Evolutionary conservation across 2,888 invertebrate species (phyloP).

Genomic region (Lordiphosa fenestrarum): DNA sequence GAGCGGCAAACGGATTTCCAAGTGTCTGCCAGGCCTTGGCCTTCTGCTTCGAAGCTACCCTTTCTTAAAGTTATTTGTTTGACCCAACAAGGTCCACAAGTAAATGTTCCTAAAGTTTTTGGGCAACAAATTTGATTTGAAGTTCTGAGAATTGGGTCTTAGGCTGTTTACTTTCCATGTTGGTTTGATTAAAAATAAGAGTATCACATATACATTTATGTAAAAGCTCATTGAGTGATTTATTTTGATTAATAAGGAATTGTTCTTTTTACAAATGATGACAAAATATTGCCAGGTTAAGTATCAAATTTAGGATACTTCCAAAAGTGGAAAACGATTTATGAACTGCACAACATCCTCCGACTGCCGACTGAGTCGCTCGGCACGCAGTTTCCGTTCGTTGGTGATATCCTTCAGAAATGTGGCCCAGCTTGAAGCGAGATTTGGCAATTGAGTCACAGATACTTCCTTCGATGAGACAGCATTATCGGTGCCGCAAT

Average conservation of each 20-base stretch:
- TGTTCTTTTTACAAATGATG: not conserved
- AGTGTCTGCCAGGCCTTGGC: too few species aligned
- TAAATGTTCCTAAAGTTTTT: too few species aligned
- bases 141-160: too few species aligned
- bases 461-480: not conserved
- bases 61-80: too few species aligned
- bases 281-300: not conserved
- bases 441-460: constrained; percentile 1
- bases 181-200: too few species aligned
- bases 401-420: constrained; percentile 4
- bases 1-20: too few species aligned
- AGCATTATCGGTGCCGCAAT: not conserved
- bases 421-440: constrained; percentile 4
- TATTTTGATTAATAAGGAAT: constrained; percentile 1
- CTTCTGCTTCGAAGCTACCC: too few species aligned
- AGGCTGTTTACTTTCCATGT: too few species aligned
- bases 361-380: constrained; percentile 2
- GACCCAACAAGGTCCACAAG: too few species aligned
- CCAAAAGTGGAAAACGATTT: constrained; percentile 4
- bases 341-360: constrained; percentile 3
- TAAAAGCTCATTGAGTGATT: not conserved
- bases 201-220: too few species aligned
- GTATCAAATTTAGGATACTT: not conserved
- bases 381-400: not conserved
- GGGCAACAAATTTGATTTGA: too few species aligned